Evolutionary conservation across 2,113 vertebrate species (phyloP), one percentile per base, ranked within the genome.

Genomic region (Phodopus roborovskii): DNA sequence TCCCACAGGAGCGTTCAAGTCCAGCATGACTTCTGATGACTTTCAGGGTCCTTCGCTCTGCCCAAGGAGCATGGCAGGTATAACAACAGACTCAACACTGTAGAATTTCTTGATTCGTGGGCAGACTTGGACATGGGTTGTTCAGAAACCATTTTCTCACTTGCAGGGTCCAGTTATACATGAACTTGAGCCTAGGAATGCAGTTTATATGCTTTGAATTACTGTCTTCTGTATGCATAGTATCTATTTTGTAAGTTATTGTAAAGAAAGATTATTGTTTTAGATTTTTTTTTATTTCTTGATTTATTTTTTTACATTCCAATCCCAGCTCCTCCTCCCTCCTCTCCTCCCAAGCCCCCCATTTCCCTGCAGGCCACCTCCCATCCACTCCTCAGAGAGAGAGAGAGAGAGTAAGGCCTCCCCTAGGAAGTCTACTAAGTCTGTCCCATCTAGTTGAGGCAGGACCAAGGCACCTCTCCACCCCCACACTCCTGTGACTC

Each of bases 111-210:
- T 93, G 24, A 85, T 68, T 71, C 50, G 77, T 85, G 50, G 58
- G 42, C 33, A 88, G 73, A 71, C 88, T n/a, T 82, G 45, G 86
- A 24, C 56, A 13, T 84, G 12, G 39, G 19, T 87, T 95, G n/a
- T 92, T 81, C 64, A 66, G 93, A 88, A 95, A 95, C 86, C 81
- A 78, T 73, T 96, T 95, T 95, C 68, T 92, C 83, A 88, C 13
- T 42, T 11, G 58, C 84, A 60, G 17, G 20, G 66, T 93, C 64
- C 86, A 82, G 36, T 86, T 82, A 60, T 73, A 62, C 36, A 9
- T 77, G 81, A 92, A 92, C 60, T 89, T 96, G n/a, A 83, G 62
- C 83, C 91, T 83, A 0, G 91, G 5, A 78, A 48, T 91, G 71
- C 39, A 78, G 86, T 91, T 92, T 74, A 50, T 4, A 2, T 95